Evolutionary conservation across 2,888 invertebrate genomes (phyloP).

Genomic region (Gandaritis pyraliata): DNA sequence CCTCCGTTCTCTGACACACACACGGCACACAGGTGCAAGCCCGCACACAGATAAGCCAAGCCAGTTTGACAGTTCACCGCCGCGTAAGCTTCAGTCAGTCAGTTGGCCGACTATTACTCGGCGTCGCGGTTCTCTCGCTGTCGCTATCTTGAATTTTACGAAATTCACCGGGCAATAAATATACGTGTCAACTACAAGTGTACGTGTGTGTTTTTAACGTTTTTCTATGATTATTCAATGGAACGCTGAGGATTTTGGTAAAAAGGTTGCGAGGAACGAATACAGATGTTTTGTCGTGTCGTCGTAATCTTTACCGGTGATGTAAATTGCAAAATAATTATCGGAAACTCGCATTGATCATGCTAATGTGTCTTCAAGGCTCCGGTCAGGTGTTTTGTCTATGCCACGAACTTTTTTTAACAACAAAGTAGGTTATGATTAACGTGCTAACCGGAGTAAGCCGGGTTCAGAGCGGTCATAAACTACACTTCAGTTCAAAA

Average conservation of each 20-base stretch:
- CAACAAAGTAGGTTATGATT: conserved; percentile 41
- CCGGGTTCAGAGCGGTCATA: conserved; percentile 36
- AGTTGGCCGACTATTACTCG: conserved; percentile 81
- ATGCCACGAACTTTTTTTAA: conserved; percentile 49
- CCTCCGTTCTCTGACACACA: conserved; percentile 54
- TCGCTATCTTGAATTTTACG: conserved; percentile 69
- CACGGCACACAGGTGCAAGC: conserved; percentile 42
- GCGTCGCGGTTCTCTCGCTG: conserved; percentile 72
- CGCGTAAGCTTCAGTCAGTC: conserved; percentile 54
- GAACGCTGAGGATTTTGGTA: conserved; percentile 39
- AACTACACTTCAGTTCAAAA: conserved; percentile 30
- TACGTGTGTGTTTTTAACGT: conserved; percentile 53
- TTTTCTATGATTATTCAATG: conserved; percentile 40
- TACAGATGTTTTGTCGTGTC: conserved; percentile 38
- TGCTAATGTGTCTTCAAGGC: conserved; percentile 53
- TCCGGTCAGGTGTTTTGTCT: conserved; percentile 49
- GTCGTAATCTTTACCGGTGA: conserved; percentile 52
- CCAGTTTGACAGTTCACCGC: conserved; percentile 79
- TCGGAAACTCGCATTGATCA: conserved; percentile 58
- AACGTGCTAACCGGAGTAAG: conserved; percentile 41
- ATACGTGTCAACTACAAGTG: conserved; percentile 73
- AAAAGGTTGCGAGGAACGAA: conserved; percentile 33
- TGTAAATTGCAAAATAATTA: conserved; percentile 78
- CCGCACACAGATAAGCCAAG: conserved; percentile 60
- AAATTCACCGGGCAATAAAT: conserved; percentile 67